A percentile compares a stretch with the other conserved stretches of the same genome.
Conservation (phyloP, 2,113 vertebrate species). For the Phaethornis superciliosus region DNA sequence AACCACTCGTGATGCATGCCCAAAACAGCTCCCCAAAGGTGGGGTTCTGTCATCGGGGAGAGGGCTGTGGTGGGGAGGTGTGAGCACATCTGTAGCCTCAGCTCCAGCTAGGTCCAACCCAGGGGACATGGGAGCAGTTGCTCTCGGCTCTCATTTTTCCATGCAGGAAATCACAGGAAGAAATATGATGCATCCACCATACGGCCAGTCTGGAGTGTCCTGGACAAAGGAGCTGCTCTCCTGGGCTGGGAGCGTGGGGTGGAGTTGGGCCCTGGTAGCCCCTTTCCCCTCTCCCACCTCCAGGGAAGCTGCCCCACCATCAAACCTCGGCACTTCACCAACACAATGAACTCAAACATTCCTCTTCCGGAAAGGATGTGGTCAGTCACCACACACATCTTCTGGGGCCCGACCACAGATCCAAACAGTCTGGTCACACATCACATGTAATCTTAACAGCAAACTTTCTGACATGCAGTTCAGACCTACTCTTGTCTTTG, state of each 20-base stretch:
- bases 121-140: constrained; percentile 14
- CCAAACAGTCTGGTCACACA: constrained; percentile 43
- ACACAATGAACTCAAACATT: constrained; percentile 25
- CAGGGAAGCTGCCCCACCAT: neutral
- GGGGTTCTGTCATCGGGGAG: neutral
- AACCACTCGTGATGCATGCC: neutral
- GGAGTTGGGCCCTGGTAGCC: neutral
- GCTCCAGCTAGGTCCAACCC: neutral
- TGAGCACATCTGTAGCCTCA: neutral
- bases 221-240: neutral
- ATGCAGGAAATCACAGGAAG: neutral
- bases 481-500: constrained; percentile 11
- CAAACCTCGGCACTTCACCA: neutral
- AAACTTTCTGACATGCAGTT: constrained; percentile 4
- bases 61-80: neutral
- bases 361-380: constrained; percentile 51
- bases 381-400: constrained; percentile 56
- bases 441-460: constrained; percentile 36
- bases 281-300: constrained; percentile 10
- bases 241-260: neutral
- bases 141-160: constrained; percentile 29
- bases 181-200: constrained; percentile 24
- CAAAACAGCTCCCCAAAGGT: neutral
- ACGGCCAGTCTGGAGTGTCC: neutral
- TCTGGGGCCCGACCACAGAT: constrained; percentile 30